Percentiles rank a stretch among this genome's conserved stretches.
Conservation (phyloP, 2,797 vertebrate genomes). For the Sarcoramphus papa region DNA sequence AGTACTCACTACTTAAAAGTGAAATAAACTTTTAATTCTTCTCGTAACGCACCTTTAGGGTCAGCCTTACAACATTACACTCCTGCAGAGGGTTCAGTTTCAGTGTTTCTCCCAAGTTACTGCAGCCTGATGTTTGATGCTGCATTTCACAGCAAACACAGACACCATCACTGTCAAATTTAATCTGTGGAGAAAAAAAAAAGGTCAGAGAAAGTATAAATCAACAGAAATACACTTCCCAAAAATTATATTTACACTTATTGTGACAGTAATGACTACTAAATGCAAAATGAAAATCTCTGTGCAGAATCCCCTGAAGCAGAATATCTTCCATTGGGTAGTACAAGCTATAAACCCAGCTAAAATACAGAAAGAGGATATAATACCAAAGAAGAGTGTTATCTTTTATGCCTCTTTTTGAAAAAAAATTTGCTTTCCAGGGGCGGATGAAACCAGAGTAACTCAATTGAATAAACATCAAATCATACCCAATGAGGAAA, state of each 20-base stretch:
- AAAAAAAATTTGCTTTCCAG: neutral
- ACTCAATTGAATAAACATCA: neutral
- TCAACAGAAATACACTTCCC: neutral
- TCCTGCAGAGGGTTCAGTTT: slow-evolving; percentile 93
- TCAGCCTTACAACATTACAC: slow-evolving; percentile 90
- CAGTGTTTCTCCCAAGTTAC: slow-evolving; percentile 92
- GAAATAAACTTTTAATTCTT: neutral
- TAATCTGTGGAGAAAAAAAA: slow-evolving; percentile 81
- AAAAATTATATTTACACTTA: neutral
- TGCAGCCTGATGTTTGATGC: slow-evolving; percentile 91
- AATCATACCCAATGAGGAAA: neutral
- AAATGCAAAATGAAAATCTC: neutral
- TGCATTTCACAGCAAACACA: slow-evolving; percentile 96
- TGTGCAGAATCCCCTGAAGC: neutral
- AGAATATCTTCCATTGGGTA: neutral
- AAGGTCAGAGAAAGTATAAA: slow-evolving; percentile 35
- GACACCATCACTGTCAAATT: slow-evolving; percentile 95
- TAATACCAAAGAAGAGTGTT: neutral
- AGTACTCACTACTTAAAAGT: neutral
- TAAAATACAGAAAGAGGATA: neutral
- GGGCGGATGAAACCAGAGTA: neutral
- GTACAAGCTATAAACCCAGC: neutral
- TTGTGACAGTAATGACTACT: neutral
- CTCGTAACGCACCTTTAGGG: slow-evolving; percentile 84
- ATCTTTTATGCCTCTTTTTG: neutral